These are phyloP conservation scores for Condylura cristata DNA, from an alignment of 2,113 vertebrate genomes.

Conservation along the genomic window DNA sequence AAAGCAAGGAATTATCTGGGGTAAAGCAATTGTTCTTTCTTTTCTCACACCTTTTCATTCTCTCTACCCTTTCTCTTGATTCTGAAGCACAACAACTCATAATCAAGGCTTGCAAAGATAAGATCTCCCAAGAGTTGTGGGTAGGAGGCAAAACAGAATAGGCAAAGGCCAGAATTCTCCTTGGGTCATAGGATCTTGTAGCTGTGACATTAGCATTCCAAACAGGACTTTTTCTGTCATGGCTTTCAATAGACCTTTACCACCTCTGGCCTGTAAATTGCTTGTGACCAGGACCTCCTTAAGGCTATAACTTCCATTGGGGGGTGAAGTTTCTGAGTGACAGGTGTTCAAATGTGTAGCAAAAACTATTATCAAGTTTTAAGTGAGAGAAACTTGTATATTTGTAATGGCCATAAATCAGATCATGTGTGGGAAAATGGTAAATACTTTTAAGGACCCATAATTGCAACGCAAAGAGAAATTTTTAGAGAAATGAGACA, in stretches of 20 bases:
- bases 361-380: background rate
- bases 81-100: background rate
- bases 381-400: background rate
- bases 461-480: background rate
- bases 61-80: background rate
- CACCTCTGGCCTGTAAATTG: background rate
- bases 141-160: background rate
- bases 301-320: background rate
- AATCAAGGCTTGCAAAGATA: background rate
- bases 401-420: background rate
- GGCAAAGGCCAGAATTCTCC: background rate
- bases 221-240: background rate
- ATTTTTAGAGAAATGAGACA: background rate
- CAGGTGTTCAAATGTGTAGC: background rate
- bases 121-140: background rate
- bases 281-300: background rate
- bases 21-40: background rate
- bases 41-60: background rate
- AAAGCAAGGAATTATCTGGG: background rate
- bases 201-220: background rate
- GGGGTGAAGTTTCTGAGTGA: background rate
- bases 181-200: background rate
- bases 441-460: background rate
- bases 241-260: background rate
- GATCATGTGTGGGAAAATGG: background rate